phyloP scores from a whole-genome alignment of 2,888 invertebrate species.

The Junonia oenone region DNA sequence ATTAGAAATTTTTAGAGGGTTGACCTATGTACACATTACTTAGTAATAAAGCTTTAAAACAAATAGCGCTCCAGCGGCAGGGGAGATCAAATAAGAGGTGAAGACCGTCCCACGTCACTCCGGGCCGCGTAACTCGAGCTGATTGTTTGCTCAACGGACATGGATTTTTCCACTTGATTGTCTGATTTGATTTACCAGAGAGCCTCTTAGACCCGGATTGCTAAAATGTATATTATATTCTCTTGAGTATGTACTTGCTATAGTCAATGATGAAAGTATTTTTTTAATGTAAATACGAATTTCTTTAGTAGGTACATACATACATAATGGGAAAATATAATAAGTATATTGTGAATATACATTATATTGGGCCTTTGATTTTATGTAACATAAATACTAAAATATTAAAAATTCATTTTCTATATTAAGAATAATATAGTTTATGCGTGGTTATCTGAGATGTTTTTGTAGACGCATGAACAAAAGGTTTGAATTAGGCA shows the following conservation, averaged over 20 bases:
- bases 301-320: too few relatives aligned
- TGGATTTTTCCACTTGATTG: conserved; percentile 79
- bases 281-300: conserved; percentile 6
- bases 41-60: conserved; percentile 79
- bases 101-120: conserved; percentile 62
- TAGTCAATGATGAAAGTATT: too few relatives aligned
- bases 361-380: too few relatives aligned
- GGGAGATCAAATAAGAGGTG: conserved; percentile 63
- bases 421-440: too few relatives aligned
- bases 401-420: too few relatives aligned
- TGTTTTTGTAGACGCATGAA: too few relatives aligned
- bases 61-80: conserved; percentile 59
- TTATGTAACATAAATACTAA: too few relatives aligned
- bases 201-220: conserved; percentile 51
- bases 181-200: conserved; percentile 76
- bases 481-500: too few relatives aligned
- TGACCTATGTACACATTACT: conserved; percentile 79
- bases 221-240: conserved; percentile 24
- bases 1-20: conserved; percentile 69
- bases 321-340: too few relatives aligned
- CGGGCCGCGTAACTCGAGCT: conserved; percentile 67
- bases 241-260: conserved; percentile 23
- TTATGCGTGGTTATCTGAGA: too few relatives aligned
- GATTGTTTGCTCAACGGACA: conserved; percentile 76
- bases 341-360: too few relatives aligned